A percentile compares a stretch with the other conserved stretches of the same genome.
These are phyloP conservation scores for Heloderma charlesbogerti DNA, from an alignment of 2,113 vertebrate genomes.

Conservation along the genomic window DNA sequence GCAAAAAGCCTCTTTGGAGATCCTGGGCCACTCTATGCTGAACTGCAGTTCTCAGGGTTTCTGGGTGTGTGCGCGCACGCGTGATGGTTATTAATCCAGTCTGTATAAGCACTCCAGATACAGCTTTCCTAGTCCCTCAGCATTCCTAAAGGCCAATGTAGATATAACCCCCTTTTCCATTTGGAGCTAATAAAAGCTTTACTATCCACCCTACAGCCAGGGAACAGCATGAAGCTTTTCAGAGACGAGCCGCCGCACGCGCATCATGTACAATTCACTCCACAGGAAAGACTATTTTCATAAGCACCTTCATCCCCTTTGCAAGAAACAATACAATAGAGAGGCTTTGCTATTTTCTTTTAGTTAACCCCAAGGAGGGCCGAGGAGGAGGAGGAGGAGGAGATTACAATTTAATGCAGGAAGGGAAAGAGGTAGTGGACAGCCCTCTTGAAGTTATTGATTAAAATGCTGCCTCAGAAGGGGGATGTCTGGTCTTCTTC, in stretches of 20 bases:
- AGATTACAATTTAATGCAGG: conserved; percentile 54
- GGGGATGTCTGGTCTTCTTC: not conserved
- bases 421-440: conserved; percentile 40
- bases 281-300: not conserved
- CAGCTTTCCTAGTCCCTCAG: not conserved
- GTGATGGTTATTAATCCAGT: not conserved
- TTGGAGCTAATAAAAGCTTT: conserved; percentile 4
- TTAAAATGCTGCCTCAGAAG: conserved; percentile 56
- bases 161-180: not conserved
- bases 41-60: not conserved
- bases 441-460: conserved; percentile 48
- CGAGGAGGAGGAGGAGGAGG: not conserved
- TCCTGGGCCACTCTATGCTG: not conserved
- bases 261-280: not conserved
- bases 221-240: not conserved
- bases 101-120: not conserved
- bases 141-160: not conserved
- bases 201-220: not conserved
- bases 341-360: conserved; percentile 36
- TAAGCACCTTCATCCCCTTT: not conserved
- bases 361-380: conserved; percentile 37
- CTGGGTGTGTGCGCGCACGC: too few relatives aligned
- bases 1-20: too few relatives aligned
- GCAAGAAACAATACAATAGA: conserved; percentile 16
- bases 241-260: not conserved